Percentiles rank a stretch among this genome's conserved stretches.
These are phyloP conservation scores for Cephus rjabovi DNA, from an alignment of 2,888 invertebrate genomes.

Conservation along the genomic window DNA sequence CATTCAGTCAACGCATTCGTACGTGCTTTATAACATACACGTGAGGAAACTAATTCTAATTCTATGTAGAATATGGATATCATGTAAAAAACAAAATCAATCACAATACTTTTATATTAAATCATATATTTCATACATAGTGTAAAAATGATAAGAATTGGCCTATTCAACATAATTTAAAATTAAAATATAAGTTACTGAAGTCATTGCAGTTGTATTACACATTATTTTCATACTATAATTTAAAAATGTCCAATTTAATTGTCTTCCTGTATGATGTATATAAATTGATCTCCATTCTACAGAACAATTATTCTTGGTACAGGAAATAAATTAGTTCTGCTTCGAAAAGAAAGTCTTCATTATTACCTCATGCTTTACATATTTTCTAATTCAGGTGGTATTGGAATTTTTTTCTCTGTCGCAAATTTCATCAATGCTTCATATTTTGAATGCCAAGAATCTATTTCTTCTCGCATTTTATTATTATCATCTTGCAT, in stretches of 20 bases:
- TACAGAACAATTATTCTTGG: neutral
- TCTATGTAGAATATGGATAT: too few relatives aligned
- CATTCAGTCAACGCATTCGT: neutral
- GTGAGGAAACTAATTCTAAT: too few relatives aligned
- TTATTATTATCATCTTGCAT: slow-evolving; percentile 82
- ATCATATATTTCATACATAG: too few relatives aligned
- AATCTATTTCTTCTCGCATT: slow-evolving; percentile 79
- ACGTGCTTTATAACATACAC: neutral
- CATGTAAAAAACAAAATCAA: too few relatives aligned
- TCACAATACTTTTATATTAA: too few relatives aligned
- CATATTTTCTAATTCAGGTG: slow-evolving; percentile 74
- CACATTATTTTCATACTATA: neutral
- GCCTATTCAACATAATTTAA: neutral
- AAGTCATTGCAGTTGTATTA: neutral
- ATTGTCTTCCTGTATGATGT: neutral
- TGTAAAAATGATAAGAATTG: neutral
- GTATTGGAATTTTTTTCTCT: slow-evolving; percentile 80
- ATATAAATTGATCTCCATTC: neutral
- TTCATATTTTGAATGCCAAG: slow-evolving; percentile 80
- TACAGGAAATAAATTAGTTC: neutral
- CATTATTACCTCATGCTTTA: neutral
- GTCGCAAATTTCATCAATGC: slow-evolving; percentile 84
- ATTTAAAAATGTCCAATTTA: neutral
- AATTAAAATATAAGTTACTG: neutral
- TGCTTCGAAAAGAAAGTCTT: neutral